Evolutionary conservation across 2,797 vertebrate genomes (phyloP), one percentile per base, ranked within the genome.

Genomic region (Synanceia verrucosa): DNA sequence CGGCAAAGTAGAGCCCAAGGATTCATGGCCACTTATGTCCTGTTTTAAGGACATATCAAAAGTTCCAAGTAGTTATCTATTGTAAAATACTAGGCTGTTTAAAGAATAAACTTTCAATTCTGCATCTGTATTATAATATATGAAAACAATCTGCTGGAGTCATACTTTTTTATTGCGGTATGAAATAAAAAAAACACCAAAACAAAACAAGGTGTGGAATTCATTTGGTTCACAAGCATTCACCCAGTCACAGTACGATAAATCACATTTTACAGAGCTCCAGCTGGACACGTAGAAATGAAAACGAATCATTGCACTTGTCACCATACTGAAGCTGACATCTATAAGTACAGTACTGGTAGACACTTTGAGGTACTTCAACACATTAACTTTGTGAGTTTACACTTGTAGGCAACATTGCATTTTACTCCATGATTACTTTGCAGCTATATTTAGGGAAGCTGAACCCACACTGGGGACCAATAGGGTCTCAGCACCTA

Each of bases 121-220:
- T 94, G 93, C 94, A 94, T 94, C 94, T 95, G 94, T 95, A 95
- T 94, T 94, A 94, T 95, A 95, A 94, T 94, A 94, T 94, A 95
- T 94, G 88, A 89, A 93, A 92, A 92, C 85, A 79, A 94, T 90
- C 86, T 89, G 85, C 86, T 91, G 86, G 91, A 94, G 91, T 95
- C 91, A 81, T 91, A 92, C 89, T 93, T 94, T 94, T 94, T 93
- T 94, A 92, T 94, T 92, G 81, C 91, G 48, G 90, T 92, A 91
- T 90, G 82, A 83, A 90, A 93, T 83, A 90, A 91, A 43, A 43
- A 41, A 33, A 29, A 29, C 28, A 43, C n/a, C 91, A 91, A 92
- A 93, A 89, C 90, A 72, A 50, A 29, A 2, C 19, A 28, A 41
- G 16, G 58, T 70, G 34, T 12, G 52, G 14, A 34, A 12, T 36